phyloP scores from a whole-genome alignment of 1,140 invertebrate species.

The Antheraea mylitta region DNA sequence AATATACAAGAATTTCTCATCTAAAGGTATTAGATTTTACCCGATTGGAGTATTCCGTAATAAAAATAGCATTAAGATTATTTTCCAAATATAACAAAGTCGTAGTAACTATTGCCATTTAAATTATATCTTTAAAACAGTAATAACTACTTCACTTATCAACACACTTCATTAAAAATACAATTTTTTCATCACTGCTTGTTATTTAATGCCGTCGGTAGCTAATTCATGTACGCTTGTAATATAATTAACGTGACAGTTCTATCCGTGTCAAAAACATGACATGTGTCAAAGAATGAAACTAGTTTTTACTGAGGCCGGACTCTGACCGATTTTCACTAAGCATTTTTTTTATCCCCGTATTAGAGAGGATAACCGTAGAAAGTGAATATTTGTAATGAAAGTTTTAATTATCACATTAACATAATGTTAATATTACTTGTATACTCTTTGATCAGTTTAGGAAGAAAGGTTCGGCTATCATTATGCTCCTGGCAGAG shows the following conservation, averaged over 20 bases:
- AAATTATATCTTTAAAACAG: too few relatives aligned
- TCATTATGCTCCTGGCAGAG: neutral
- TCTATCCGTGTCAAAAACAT: neutral
- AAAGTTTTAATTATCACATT: slow-evolving; percentile 2
- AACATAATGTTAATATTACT: neutral
- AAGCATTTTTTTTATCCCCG: neutral
- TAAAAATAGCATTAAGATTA: too few relatives aligned
- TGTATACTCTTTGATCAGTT: too few relatives aligned
- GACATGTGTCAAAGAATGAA: slow-evolving; percentile 10
- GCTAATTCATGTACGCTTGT: neutral
- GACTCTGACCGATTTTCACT: slow-evolving; percentile 6
- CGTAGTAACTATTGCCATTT: too few relatives aligned
- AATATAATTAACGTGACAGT: neutral
- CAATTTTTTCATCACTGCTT: neutral
- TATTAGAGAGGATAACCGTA: slow-evolving; percentile 4
- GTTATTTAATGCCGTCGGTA: neutral
- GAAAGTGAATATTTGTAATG: slow-evolving; percentile 9
- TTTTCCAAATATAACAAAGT: too few relatives aligned
- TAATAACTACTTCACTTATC: neutral
- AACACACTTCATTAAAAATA: neutral
- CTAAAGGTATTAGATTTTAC: too few relatives aligned
- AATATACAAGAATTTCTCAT: too few relatives aligned
- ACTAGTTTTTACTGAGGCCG: slow-evolving; percentile 1
- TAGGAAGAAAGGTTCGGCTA: neutral
- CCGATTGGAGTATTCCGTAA: too few relatives aligned